Conservation (phyloP, 2,797 vertebrate genomes). For the Acanthis flammea region DNA sequence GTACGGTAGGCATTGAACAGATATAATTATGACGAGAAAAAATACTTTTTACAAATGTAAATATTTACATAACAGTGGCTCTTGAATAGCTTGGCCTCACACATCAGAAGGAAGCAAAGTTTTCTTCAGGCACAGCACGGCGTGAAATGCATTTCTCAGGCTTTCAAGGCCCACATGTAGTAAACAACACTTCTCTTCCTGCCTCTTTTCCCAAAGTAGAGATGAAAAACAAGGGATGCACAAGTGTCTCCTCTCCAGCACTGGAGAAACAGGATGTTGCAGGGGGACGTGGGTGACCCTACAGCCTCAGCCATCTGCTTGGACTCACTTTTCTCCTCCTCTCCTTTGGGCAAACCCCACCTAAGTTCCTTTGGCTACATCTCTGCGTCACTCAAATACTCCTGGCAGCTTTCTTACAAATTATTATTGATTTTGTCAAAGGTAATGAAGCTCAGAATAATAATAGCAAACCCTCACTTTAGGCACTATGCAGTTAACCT, state of each 20-base stretch:
- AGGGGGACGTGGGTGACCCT: rapidly evolving
- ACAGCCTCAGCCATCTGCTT: rapidly evolving
- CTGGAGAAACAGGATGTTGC: not conserved
- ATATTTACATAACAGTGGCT: not conserved
- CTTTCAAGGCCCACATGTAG: not conserved
- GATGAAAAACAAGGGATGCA: rapidly evolving
- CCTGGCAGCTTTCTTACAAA: not conserved
- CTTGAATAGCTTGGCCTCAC: not conserved
- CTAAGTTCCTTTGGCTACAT: rapidly evolving
- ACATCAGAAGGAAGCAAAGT: not conserved
- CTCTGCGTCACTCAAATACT: not conserved
- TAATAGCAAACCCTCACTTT: not conserved
- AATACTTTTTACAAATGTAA: not conserved
- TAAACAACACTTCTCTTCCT: not conserved
- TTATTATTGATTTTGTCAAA: not conserved
- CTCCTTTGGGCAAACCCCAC: not conserved
- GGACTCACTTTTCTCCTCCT: not conserved
- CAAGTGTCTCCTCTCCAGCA: rapidly evolving
- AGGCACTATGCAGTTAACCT: not conserved
- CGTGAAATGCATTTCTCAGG: not conserved
- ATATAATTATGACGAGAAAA: not conserved
- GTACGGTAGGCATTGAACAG: not conserved
- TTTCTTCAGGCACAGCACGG: not conserved
- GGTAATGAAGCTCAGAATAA: not conserved
- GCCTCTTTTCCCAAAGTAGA: not conserved